A percentile compares a stretch with the other conserved stretches of the same genome.
Evolutionary conservation across 2,888 invertebrate species (phyloP).

Genomic region (Aleiodes alternator): DNA sequence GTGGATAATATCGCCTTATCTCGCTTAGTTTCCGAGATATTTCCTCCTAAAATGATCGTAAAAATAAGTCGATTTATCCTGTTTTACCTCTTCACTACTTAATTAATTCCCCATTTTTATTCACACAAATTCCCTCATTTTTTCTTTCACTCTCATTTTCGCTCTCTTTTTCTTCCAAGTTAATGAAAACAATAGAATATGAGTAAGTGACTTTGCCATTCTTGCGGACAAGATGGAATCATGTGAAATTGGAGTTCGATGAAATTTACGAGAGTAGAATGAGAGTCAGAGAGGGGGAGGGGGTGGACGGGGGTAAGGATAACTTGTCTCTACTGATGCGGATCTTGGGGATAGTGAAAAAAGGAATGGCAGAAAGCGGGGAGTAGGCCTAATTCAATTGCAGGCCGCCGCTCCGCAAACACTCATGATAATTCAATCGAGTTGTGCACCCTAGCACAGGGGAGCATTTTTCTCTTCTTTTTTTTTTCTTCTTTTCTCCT

Average conservation of each 20-base stretch:
- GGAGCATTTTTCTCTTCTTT: slow-evolving; percentile 43
- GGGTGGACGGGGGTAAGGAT: neutral
- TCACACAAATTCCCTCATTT: no score
- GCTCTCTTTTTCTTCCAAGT: slow-evolving; percentile 30
- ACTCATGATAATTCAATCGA: slow-evolving; percentile 75
- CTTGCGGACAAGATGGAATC: slow-evolving; percentile 2
- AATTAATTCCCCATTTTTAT: no score
- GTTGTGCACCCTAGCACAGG: slow-evolving; percentile 48
- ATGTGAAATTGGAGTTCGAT: slow-evolving; percentile 11
- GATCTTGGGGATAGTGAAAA: slow-evolving; percentile 36
- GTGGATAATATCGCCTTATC: no score
- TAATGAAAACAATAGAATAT: neutral
- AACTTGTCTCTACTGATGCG: slow-evolving; percentile 36
- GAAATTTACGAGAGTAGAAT: slow-evolving; percentile 28
- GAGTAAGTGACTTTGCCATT: slow-evolving; percentile 4
- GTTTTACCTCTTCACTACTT: no score
- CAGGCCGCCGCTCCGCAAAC: slow-evolving; percentile 74
- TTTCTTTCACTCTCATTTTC: no score
- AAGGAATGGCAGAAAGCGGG: slow-evolving; percentile 43
- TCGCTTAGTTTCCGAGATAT: no score
- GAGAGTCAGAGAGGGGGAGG: neutral
- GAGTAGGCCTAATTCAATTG: slow-evolving; percentile 72
- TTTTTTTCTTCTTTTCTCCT: neutral
- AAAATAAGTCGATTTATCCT: no score
- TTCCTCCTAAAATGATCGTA: no score